Percentiles rank a stretch among this genome's conserved stretches.
These are phyloP conservation scores for Nymphalis polychloros DNA, from an alignment of 2,888 invertebrate genomes.

Conservation along the genomic window DNA sequence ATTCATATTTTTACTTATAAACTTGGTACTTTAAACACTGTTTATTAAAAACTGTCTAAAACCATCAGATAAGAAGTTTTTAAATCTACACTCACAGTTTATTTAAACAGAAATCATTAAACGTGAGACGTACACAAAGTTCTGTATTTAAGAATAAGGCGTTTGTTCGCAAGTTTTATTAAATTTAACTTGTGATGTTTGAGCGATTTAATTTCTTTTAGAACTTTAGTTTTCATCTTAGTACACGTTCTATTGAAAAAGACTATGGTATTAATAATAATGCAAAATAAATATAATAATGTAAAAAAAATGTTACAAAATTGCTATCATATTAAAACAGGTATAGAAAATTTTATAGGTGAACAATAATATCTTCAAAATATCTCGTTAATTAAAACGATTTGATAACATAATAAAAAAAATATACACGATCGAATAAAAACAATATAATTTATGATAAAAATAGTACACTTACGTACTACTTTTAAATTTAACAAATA, in stretches of 20 bases:
- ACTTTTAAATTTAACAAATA: background rate
- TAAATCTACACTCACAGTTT: conserved; percentile 35
- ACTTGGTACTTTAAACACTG: too few species aligned
- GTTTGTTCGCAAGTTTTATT: too few species aligned
- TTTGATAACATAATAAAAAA: conserved; percentile 27
- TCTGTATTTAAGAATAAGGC: too few species aligned
- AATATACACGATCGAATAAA: background rate
- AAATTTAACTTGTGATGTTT: too few species aligned
- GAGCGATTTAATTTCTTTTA: too few species aligned
- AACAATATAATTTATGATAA: background rate
- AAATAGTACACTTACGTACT: background rate
- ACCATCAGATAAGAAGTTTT: conserved; percentile 9
- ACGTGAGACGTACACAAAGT: too few species aligned
- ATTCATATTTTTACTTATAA: too few species aligned
- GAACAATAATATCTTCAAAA: conserved; percentile 49
- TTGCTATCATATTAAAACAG: background rate
- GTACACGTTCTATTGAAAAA: background rate
- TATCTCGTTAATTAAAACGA: background rate
- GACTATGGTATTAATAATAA: background rate
- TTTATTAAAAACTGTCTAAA: conserved; percentile 1
- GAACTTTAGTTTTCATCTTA: too few species aligned
- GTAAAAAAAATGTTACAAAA: conserved; percentile 1
- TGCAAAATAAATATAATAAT: conserved; percentile 10
- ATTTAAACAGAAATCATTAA: background rate
- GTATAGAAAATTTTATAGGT: conserved; percentile 64